phyloP scores from a whole-genome alignment of 2,113 vertebrate species.

The Brienomyrus longianalis region DNA sequence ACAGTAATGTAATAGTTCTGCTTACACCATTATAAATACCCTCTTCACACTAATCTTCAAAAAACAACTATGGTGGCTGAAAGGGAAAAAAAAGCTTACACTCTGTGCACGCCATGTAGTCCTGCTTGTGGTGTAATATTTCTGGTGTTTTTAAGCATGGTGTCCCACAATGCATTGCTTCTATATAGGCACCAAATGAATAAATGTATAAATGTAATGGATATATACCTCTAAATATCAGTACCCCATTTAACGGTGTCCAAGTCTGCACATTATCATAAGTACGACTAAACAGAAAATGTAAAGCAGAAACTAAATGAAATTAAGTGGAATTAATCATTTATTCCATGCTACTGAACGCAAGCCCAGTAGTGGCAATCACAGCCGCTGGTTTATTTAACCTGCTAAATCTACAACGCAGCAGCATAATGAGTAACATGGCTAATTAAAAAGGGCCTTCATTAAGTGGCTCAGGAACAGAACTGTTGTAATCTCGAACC shows the following conservation, averaged over 20 bases:
- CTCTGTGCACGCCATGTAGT: neutral
- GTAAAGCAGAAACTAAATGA: neutral
- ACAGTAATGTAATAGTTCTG: neutral
- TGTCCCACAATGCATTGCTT: neutral
- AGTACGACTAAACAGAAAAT: neutral
- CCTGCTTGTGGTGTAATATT: neutral
- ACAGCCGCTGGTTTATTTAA: neutral
- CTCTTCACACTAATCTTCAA: neutral
- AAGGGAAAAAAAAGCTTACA: neutral
- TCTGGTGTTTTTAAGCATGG: neutral
- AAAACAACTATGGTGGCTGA: neutral
- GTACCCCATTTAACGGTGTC: neutral
- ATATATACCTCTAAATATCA: neutral
- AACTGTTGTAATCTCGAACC: neutral
- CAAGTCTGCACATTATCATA: neutral
- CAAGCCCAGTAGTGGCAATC: neutral
- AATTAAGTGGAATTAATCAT: neutral
- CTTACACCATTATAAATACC: neutral
- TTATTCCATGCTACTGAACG: neutral
- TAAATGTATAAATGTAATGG: neutral
- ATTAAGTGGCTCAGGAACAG: neutral
- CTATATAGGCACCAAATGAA: neutral
- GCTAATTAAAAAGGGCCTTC: neutral
- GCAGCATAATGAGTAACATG: slow-evolving; percentile 36
- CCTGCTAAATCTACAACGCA: slow-evolving; percentile 19